A percentile compares a stretch with the other conserved stretches of the same genome.
Evolutionary conservation across 2,797 vertebrate genomes (phyloP).

Genomic region (Sylvilagus floridanus): DNA sequence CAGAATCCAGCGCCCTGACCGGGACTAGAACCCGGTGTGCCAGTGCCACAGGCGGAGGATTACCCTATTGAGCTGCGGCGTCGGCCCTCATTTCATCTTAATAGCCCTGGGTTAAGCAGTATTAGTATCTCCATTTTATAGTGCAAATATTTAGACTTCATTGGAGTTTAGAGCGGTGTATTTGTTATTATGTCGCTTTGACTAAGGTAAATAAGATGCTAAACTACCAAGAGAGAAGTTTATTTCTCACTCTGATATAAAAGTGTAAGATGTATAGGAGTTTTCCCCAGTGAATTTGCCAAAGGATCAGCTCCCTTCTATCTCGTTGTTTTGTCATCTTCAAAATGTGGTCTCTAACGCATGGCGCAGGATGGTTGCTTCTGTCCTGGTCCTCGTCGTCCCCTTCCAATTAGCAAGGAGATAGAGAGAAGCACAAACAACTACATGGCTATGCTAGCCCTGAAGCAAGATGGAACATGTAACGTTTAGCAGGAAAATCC

Average conservation of each 20-base stretch:
- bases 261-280: not conserved
- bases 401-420: not conserved
- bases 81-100: not conserved
- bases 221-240: not conserved
- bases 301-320: not conserved
- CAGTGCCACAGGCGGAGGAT: too few relatives aligned
- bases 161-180: not conserved
- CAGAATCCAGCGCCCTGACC: too few relatives aligned
- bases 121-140: not conserved
- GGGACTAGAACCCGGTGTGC: too few relatives aligned
- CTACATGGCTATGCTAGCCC: not conserved
- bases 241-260: not conserved
- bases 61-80: too few relatives aligned
- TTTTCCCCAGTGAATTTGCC: not conserved
- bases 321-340: not conserved
- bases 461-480: not conserved
- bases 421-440: not conserved
- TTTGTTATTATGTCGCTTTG: conserved; percentile 21
- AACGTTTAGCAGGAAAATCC: not conserved
- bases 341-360: not conserved
- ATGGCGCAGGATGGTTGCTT: not conserved
- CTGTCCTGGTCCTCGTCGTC: not conserved
- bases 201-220: conserved; percentile 16
- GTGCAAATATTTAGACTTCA: not conserved
- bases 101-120: not conserved